A percentile compares a stretch with the other conserved stretches of the same genome.
Conservation (phyloP, 2,797 vertebrate genomes). For the Schizopygopsis pylzovi region DNA sequence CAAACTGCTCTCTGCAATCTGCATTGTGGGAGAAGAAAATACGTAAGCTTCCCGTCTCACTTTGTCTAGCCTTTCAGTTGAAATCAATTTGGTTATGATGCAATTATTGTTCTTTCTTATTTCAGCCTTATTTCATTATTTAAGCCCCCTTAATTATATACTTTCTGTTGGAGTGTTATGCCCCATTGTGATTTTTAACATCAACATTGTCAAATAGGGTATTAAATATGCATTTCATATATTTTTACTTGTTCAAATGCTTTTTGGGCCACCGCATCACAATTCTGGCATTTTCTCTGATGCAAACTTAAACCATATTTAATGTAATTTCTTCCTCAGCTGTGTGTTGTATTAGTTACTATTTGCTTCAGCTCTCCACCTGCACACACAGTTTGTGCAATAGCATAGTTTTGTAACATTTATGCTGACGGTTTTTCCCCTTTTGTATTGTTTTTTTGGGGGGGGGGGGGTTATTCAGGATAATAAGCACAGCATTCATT, state of each 20-base stretch:
- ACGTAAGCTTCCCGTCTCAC: constrained; percentile 79
- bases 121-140: constrained; percentile 12
- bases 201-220: neutral
- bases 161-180: neutral
- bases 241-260: neutral
- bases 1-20: constrained; percentile 96
- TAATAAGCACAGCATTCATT: neutral
- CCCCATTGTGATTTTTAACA: neutral
- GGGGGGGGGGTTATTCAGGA: neutral
- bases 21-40: constrained; percentile 97
- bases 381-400: neutral
- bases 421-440: neutral
- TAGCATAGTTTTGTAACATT: neutral
- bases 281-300: neutral
- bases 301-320: neutral
- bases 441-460: neutral
- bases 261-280: neutral
- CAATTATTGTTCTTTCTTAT: constrained; percentile 19
- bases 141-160: neutral
- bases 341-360: neutral
- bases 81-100: constrained; percentile 6
- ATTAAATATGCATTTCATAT: neutral
- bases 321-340: neutral
- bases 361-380: neutral
- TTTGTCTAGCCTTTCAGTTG: constrained; percentile 7